Conservation (phyloP, 2,888 invertebrate species). For the Tachina grossa region DNA sequence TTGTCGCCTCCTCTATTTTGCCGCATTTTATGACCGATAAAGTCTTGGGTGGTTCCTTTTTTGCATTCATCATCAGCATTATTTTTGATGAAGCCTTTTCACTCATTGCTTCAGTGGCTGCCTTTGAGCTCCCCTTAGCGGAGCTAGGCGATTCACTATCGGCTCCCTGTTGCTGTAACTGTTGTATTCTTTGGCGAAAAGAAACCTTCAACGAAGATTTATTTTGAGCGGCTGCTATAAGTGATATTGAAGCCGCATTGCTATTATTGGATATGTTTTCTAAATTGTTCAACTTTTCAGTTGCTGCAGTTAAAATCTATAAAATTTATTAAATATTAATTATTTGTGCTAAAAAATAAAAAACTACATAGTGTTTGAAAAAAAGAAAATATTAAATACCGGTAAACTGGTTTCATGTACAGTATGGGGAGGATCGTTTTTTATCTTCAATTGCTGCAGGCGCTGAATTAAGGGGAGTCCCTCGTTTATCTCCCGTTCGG, state of each 20-base stretch:
- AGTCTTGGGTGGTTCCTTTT: conserved; percentile 78
- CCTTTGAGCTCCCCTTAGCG: not conserved
- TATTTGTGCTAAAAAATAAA: not conserved
- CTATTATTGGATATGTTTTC: conserved; percentile 71
- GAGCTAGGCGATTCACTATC: conserved; percentile 75
- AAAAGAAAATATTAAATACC: conserved; percentile 73
- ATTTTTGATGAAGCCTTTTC: conserved; percentile 69
- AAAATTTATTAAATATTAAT: conserved; percentile 3
- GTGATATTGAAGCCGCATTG: conserved; percentile 59
- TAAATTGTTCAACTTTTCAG: conserved; percentile 76
- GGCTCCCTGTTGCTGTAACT: conserved; percentile 82
- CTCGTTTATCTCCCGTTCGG: conserved; percentile 86
- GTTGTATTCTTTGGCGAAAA: conserved; percentile 86
- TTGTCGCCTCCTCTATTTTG: conserved; percentile 73
- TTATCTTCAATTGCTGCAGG: conserved; percentile 89
- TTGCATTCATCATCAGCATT: conserved; percentile 82
- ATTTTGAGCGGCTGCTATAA: conserved; percentile 73
- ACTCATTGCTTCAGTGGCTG: not conserved
- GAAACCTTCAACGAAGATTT: conserved; percentile 85
- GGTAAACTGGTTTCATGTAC: conserved; percentile 80
- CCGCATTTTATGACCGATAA: conserved; percentile 73
- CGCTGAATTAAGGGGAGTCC: conserved; percentile 90
- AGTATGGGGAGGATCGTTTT: conserved; percentile 86
- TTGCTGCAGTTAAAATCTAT: conserved; percentile 72
- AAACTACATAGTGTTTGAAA: not conserved